Evolutionary conservation across 2,113 vertebrate species (phyloP), one percentile per base, ranked within the genome.

Genomic region (Panthera leo): DNA sequence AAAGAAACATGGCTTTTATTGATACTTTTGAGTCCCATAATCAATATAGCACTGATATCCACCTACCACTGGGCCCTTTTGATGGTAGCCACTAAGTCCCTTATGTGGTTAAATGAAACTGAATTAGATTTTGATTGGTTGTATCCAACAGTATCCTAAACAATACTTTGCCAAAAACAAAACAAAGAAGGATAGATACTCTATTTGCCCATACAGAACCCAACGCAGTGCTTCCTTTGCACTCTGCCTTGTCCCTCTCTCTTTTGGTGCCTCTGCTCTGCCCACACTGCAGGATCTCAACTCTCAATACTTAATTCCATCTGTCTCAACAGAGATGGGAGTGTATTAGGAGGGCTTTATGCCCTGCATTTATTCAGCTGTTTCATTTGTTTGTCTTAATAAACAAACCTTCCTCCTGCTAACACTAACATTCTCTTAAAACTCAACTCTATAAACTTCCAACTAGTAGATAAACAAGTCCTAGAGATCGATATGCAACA

Each of bases 21-120:
- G 42, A 67, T 58, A 78, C 36, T 82, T 97, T 76, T 93, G 85
- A 96, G 83, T 19, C 61, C 75, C 11, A 55, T 29, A 85, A 55
- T 71, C 45, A 95, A 48, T 42, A 79, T 0, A 76, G 36, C 11
- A 2, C 53, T 91, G 34, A 91, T 58, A 67, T 8, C 7, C 16
- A 27, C 2, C 3, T 67, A 19, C 14, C 25, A 76, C 1, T 10
- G 10, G 21, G 45, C 14, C 21, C 5, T 95, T 87, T 42, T 27
- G 23, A 73, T 5, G 7, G n/a, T 34, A 67, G 21, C 12, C 53
- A 84, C 45, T 79, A 42, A 58, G 27, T 68, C 25, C 39, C 39
- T 51, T 53, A 27, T 1, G 5, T 29, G 2, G 29, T 87, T 51
- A 75, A 93, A 70, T 5, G 80, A 96, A 84, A 51, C 1, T 21